Conservation (phyloP, 2,888 invertebrate species). For the Stenurella melanura region DNA sequence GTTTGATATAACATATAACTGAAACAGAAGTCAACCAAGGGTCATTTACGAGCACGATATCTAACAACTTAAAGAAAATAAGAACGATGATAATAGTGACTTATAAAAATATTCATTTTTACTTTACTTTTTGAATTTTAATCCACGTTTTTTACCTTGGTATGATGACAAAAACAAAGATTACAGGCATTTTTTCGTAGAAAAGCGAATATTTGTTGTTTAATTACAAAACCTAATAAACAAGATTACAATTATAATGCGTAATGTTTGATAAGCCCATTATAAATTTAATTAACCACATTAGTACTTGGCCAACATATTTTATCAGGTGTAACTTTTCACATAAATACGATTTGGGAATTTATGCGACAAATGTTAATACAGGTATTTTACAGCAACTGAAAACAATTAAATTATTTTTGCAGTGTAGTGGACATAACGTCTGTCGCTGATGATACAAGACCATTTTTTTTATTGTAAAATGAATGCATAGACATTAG, state of each 20-base stretch:
- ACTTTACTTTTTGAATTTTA: too few species aligned
- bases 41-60: constrained; percentile 21
- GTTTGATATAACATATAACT: constrained; percentile 21
- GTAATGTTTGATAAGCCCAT: constrained; percentile 1
- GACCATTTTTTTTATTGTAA: too few species aligned
- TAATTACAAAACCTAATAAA: constrained; percentile 17
- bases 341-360: neutral
- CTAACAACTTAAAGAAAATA: neutral
- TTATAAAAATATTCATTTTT: too few species aligned
- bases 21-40: constrained; percentile 17
- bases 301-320: neutral
- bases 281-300: neutral
- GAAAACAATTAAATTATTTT: neutral
- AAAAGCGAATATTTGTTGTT: constrained; percentile 2
- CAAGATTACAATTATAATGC: constrained; percentile 17
- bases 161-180: neutral
- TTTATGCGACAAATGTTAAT: constrained; percentile 16
- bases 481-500: too few species aligned
- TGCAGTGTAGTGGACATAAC: neutral
- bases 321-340: neutral
- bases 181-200: neutral
- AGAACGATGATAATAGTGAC: neutral
- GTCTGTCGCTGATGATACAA: neutral
- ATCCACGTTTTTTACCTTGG: too few species aligned
- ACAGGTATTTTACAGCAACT: neutral